Evolutionary conservation across 2,888 invertebrate genomes (phyloP).

Genomic region (Gastrophysa polygoni): DNA sequence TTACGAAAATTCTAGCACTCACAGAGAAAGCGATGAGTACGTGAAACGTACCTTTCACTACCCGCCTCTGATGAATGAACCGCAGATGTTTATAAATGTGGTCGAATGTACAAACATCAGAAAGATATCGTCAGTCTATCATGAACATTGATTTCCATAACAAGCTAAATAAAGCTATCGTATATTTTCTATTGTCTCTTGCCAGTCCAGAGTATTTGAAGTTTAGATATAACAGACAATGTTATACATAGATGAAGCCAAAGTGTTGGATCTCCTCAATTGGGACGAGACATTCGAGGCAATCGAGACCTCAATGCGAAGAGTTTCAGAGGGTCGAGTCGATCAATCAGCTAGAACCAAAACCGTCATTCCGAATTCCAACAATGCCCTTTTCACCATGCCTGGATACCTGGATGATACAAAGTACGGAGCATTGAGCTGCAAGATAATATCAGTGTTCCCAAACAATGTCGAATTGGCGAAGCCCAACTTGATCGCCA

Average conservation of each 20-base stretch:
- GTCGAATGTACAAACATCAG: too few species aligned
- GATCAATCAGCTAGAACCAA: conserved; percentile 52
- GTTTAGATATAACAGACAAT: too few species aligned
- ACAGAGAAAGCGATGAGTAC: too few species aligned
- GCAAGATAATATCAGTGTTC: conserved; percentile 61
- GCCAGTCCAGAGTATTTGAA: too few species aligned
- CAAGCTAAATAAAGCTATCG: too few species aligned
- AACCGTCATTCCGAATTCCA: conserved; percentile 42
- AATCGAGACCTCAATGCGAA: conserved; percentile 56
- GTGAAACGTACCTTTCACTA: too few species aligned
- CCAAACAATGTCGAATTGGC: conserved; percentile 50
- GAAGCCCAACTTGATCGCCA: conserved; percentile 56
- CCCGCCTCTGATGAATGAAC: too few species aligned
- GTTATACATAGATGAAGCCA: conserved; percentile 16
- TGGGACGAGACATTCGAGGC: conserved; percentile 57
- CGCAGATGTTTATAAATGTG: too few species aligned
- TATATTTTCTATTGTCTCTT: too few species aligned
- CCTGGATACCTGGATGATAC: conserved; percentile 57
- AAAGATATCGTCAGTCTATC: too few species aligned
- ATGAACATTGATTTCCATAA: too few species aligned
- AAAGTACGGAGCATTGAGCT: conserved; percentile 53
- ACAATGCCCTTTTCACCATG: conserved; percentile 56
- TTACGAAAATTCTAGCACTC: too few species aligned
- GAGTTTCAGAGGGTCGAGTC: conserved; percentile 46
- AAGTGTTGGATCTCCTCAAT: conserved; percentile 46